Percentiles rank a stretch among this genome's conserved stretches.
These are phyloP conservation scores for Dicyrtomina minuta DNA, from an alignment of 2,888 invertebrate species.

Conservation along the genomic window DNA sequence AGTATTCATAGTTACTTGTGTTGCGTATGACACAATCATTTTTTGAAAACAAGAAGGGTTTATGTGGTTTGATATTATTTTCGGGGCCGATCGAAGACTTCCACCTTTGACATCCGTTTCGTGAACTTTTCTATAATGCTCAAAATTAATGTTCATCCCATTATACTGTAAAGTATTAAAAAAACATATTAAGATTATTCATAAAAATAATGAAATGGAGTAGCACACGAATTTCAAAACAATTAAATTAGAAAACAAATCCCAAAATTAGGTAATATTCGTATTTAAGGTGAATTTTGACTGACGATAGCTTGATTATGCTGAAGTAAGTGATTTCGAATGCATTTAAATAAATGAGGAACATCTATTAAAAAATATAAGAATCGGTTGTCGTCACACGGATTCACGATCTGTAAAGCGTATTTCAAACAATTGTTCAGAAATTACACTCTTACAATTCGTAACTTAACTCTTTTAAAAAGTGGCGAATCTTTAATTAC, in stretches of 20 bases:
- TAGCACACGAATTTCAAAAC: no score
- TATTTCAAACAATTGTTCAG: no score
- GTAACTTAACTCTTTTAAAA: no score
- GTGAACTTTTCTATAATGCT: conserved; percentile 21
- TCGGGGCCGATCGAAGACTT: conserved; percentile 28
- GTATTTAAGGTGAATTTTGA: no score
- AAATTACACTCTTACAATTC: no score
- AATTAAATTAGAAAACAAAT: no score
- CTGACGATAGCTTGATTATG: conserved; percentile 14
- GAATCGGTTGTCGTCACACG: conserved; percentile 14
- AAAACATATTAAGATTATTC: no score
- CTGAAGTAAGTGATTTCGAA: conserved; percentile 31
- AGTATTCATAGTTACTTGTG: conserved; percentile 7
- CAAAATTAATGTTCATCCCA: conserved; percentile 10
- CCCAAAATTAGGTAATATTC: no score
- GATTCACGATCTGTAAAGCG: conserved; percentile 10
- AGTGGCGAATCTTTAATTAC: no score
- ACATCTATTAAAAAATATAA: conserved; percentile 30
- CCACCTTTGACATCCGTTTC: background rate
- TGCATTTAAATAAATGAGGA: conserved; percentile 34
- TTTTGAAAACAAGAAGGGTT: conserved; percentile 33
- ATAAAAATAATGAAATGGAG: no score
- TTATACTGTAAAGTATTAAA: conserved; percentile 28
- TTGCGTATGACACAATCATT: conserved; percentile 25
- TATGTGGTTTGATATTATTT: conserved; percentile 16